Percentiles rank a stretch among this genome's conserved stretches.
phyloP scores from a whole-genome alignment of 2,888 invertebrate species.

The Drosophila greeni region DNA sequence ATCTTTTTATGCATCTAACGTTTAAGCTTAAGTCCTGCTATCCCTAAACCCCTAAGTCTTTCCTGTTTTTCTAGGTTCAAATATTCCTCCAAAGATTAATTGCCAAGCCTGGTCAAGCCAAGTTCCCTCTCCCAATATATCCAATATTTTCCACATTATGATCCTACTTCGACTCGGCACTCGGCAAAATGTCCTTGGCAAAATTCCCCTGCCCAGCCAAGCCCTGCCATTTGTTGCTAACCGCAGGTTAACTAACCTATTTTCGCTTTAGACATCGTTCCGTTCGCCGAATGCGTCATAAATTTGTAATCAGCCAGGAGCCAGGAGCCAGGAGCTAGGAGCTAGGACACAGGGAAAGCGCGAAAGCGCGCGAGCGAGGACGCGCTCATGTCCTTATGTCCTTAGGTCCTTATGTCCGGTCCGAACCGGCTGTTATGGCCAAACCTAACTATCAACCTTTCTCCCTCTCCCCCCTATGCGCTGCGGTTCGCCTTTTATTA shows the following conservation, averaged over 20 bases:
- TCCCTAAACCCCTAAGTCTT: no score
- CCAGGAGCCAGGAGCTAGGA: slow-evolving; percentile 1
- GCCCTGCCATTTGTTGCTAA: slow-evolving; percentile 1
- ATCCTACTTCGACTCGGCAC: neutral
- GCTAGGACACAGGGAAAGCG: neutral
- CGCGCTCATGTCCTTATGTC: slow-evolving; percentile 8
- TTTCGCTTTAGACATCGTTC: slow-evolving; percentile 2
- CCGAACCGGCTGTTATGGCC: slow-evolving; percentile 42
- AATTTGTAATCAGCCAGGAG: slow-evolving; percentile 38
- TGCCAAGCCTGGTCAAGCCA: neutral
- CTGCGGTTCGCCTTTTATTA: slow-evolving; percentile 64
- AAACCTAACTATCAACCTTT: slow-evolving; percentile 9
- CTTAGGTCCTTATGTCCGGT: slow-evolving; percentile 41
- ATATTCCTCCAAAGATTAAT: no score
- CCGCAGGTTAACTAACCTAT: slow-evolving; percentile 19
- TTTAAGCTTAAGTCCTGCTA: neutral
- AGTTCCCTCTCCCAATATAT: neutral
- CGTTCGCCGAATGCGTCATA: slow-evolving; percentile 37
- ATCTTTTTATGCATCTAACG: neutral
- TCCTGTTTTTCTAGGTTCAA: no score
- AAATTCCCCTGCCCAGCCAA: neutral
- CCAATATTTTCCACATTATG: neutral
- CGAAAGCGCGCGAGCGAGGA: slow-evolving; percentile 34
- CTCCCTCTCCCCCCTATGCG: neutral
- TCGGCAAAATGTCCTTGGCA: slow-evolving; percentile 1